Evolutionary conservation across 2,797 vertebrate species (phyloP), one percentile per base, ranked within the genome.

Genomic region (Cottoperca gobio): DNA sequence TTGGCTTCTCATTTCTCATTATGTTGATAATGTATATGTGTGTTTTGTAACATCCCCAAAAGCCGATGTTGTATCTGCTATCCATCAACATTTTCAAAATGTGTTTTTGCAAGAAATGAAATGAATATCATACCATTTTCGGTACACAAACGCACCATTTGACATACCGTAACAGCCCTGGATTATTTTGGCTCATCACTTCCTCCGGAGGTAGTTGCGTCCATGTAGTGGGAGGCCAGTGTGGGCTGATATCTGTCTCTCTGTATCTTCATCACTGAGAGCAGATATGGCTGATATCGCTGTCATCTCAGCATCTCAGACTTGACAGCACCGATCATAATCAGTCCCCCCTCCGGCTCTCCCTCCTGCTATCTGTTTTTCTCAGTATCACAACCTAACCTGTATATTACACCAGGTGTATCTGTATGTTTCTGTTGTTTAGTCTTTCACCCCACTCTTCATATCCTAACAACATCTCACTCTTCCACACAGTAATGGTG

Each of bases 231-330:
- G 64, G 72, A 75, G 78, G 76, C 79, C 84, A 81, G 69, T 74
- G 70, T 83, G 78, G 73, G 71, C 78, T 86, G 86, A 88, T 87
- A 83, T 87, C 78, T 86, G 85, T 92, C 86, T 81, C 54, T 86
- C 48, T 73, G 54, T 84, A 81, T 90, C 83, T 90, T 76, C 83
- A 86, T 89, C 82, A 82, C 70, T 65, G 82, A 79, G 83, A 87
- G 79, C 79, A 83, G 88, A 86, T 91, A 81, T 75, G 75, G 71
- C 81, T 84, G 86, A 89, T 93, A 87, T 90, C 81, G 75, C 85
- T 85, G 87, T 90, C 89, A 91, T 89, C 84, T 88, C 83, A 87
- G 77, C 86, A 88, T 91, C 90, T 91, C 91, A 76, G 83, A 88
- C 77, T 76, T 91, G 91, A 92, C 90, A 91, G 80, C 74, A 73